These are phyloP conservation scores for Glomeris maerens DNA, from an alignment of 1,140 invertebrate species.

Conservation along the genomic window DNA sequence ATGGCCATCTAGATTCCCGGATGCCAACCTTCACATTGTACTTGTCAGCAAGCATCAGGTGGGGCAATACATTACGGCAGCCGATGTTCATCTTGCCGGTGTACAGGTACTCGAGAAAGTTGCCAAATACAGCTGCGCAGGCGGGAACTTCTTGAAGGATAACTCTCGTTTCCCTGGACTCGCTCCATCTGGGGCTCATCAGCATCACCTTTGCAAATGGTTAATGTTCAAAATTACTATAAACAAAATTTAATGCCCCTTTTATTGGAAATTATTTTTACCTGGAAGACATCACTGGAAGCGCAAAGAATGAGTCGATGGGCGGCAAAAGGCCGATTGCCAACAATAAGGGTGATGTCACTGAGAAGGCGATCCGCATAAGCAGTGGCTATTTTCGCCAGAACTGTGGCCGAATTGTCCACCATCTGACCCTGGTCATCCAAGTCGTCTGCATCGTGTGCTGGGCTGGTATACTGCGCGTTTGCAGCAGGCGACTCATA, in stretches of 20 bases:
- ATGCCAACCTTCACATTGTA: slow-evolving; percentile 67
- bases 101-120: slow-evolving; percentile 85
- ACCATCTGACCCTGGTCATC: slow-evolving; percentile 14
- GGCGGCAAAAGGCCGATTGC: slow-evolving; percentile 62
- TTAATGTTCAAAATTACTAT: background rate
- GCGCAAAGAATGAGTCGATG: slow-evolving; percentile 85
- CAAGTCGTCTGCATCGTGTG: too few relatives aligned
- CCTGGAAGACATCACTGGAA: slow-evolving; percentile 89
- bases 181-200: slow-evolving; percentile 83
- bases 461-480: too few relatives aligned
- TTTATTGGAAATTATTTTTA: slow-evolving; percentile 25
- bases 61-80: slow-evolving; percentile 63
- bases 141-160: slow-evolving; percentile 69
- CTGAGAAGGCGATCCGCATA: slow-evolving; percentile 72
- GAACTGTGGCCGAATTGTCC: slow-evolving; percentile 60
- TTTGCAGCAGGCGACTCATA: too few relatives aligned
- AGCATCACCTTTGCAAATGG: slow-evolving; percentile 61
- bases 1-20: background rate
- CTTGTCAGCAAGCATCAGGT: slow-evolving; percentile 79
- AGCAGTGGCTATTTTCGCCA: slow-evolving; percentile 63
- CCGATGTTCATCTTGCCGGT: slow-evolving; percentile 76
- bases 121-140: slow-evolving; percentile 68
- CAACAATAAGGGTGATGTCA: slow-evolving; percentile 67
- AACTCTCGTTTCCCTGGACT: slow-evolving; percentile 68
- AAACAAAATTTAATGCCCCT: background rate